Base-by-base conservation (phyloP, 2,113 vertebrate species). In the Eudorcas thomsonii region DNA sequence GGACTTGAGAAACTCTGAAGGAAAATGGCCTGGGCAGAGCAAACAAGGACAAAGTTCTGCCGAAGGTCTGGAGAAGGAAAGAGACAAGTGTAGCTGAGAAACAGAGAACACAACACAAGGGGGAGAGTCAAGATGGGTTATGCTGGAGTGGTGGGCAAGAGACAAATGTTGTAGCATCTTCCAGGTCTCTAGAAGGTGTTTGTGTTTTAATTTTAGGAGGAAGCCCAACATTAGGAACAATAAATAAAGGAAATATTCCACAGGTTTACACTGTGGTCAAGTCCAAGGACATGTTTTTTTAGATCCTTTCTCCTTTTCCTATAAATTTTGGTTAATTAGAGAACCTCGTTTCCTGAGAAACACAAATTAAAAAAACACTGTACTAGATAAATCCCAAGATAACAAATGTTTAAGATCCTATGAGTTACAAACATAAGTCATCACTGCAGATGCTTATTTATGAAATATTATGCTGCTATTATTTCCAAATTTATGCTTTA, bases 401-500 rank as follows among this genome's bases (percentile, higher is more conserved):
- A 17, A 5, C 59, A 62, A 39, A 25, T 80, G 50, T 88, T 60
- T 81, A 89, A 57, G 45, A 88, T 16, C 85, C 90, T 3, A 14
- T 78, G 33, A 92, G 88, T 33, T 83, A 33, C 19, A 36, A 54
- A 36, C 0, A 0, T 33, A 83, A 54, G 13, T 13, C 43, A 45
- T 74, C 19, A 87, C 17, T 2, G 14, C 11, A 78, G 55, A 16
- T 83, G 50, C 16, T 54, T 67, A 50, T 28, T 88, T 81, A 52
- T 2, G 36, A 45, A 59, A 91, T n/a, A 26, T 55, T 17, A 25
- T 87, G 28, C 36, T 91, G 84, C 54, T 28, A n/a, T 57, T 74
- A 71, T 26, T 91, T 86, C 57, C n/a, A 93, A 85, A 86, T 82
- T 33, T 88, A 55, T 43, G 17, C 78, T 86, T 30, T 84, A 87